A percentile compares a stretch with the other conserved stretches of the same genome.
phyloP scores from a whole-genome alignment of 2,888 invertebrate species.

The Horisme vitalbata region DNA sequence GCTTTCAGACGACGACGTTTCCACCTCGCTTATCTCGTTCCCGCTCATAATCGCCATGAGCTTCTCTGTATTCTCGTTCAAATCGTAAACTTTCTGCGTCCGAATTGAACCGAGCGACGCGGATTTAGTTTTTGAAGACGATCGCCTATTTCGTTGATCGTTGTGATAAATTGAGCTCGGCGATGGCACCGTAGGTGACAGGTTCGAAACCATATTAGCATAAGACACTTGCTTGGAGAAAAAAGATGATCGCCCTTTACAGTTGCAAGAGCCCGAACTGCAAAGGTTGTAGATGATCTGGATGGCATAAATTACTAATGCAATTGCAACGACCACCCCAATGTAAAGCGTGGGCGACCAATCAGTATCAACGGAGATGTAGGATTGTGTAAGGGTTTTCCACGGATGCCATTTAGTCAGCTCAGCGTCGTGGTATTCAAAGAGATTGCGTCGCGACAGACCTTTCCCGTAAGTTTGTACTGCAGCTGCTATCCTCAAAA shows the following conservation, averaged over 20 bases:
- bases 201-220: constrained; percentile 48
- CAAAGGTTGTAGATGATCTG: constrained; percentile 63
- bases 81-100: constrained; percentile 64
- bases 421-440: constrained; percentile 41
- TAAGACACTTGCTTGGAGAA: constrained; percentile 43
- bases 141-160: constrained; percentile 35
- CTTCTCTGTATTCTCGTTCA: constrained; percentile 67
- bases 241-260: constrained; percentile 34
- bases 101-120: constrained; percentile 49
- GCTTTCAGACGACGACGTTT: constrained; percentile 15
- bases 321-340: constrained; percentile 49
- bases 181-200: constrained; percentile 51
- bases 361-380: constrained; percentile 53
- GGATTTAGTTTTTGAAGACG: constrained; percentile 42
- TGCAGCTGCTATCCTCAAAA: constrained; percentile 68
- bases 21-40: constrained; percentile 43
- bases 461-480: constrained; percentile 71
- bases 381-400: constrained; percentile 50
- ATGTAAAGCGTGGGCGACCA: constrained; percentile 61
- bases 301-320: constrained; percentile 52
- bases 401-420: constrained; percentile 58
- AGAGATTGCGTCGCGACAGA: constrained; percentile 61
- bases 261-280: constrained; percentile 55
- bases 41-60: constrained; percentile 62
- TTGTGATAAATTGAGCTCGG: constrained; percentile 44